Conservation (phyloP, 2,888 invertebrate genomes). For the Epinotia nisella region DNA sequence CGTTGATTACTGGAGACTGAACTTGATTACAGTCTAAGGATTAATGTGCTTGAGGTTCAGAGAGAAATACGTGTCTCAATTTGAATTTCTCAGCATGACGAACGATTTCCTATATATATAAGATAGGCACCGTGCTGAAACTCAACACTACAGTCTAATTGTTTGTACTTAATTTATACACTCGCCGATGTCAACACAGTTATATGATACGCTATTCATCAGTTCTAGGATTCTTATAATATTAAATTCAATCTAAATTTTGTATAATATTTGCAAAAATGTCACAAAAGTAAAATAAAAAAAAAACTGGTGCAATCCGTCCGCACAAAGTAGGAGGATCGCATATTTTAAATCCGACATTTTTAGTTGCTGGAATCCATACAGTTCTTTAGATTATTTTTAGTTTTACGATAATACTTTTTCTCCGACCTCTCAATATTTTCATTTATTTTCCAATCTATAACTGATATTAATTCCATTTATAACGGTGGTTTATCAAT, state of each 20-base stretch:
- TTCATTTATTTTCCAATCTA: no score
- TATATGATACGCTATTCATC: neutral
- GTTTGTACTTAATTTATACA: neutral
- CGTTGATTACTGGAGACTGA: slow-evolving; percentile 37
- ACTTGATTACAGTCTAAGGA: slow-evolving; percentile 31
- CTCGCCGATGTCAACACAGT: neutral
- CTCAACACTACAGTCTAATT: neutral
- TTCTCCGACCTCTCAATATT: no score
- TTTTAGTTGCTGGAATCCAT: no score
- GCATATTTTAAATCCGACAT: neutral
- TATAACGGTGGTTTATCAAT: neutral
- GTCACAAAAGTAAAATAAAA: no score
- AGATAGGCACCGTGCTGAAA: neutral
- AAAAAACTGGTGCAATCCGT: no score
- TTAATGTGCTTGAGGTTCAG: neutral
- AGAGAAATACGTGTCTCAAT: neutral
- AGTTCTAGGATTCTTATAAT: neutral
- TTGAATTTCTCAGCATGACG: neutral
- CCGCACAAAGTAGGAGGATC: neutral
- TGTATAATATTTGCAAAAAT: no score
- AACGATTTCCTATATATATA: neutral
- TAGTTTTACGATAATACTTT: no score
- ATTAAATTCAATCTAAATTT: no score
- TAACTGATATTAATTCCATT: neutral
- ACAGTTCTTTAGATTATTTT: no score